Evolutionary conservation across 1,140 invertebrate genomes (phyloP).

Genomic region (Melipona quadrifasciata): DNA sequence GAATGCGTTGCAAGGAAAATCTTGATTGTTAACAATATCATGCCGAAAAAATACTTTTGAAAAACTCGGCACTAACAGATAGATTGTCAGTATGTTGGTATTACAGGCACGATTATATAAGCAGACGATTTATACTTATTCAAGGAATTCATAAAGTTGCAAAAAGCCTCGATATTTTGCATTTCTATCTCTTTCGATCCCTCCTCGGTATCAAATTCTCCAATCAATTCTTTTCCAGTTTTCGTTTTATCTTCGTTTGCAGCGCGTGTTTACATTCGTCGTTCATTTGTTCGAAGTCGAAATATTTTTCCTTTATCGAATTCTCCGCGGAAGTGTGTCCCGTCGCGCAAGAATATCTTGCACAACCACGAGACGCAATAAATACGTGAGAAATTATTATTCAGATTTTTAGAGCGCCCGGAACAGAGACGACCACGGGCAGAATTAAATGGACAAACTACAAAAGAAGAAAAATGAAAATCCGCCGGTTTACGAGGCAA

Average conservation of each 20-base stretch:
- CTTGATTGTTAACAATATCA: too few species aligned
- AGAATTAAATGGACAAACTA: slow-evolving; percentile 24
- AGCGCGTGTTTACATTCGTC: too few species aligned
- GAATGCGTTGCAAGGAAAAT: too few species aligned
- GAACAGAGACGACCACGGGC: not conserved
- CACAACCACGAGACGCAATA: not conserved
- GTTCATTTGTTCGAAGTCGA: not conserved
- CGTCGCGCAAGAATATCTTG: not conserved
- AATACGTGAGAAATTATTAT: slow-evolving; percentile 13
- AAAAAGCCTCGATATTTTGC: too few species aligned
- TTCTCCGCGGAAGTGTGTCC: not conserved
- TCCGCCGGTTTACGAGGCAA: not conserved
- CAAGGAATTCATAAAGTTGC: too few species aligned
- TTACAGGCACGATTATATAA: too few species aligned
- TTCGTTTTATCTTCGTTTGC: not conserved
- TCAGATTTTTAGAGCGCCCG: not conserved
- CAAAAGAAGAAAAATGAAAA: slow-evolving; percentile 6
- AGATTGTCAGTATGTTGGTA: too few species aligned
- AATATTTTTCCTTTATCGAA: not conserved
- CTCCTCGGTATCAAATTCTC: not conserved
- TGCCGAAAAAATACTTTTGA: too few species aligned
- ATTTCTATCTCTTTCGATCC: too few species aligned
- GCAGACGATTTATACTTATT: too few species aligned
- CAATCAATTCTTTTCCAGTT: not conserved
- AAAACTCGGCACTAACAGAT: too few species aligned